phyloP scores from a whole-genome alignment of 2,888 invertebrate genomes.

The Dryococelus australis region DNA sequence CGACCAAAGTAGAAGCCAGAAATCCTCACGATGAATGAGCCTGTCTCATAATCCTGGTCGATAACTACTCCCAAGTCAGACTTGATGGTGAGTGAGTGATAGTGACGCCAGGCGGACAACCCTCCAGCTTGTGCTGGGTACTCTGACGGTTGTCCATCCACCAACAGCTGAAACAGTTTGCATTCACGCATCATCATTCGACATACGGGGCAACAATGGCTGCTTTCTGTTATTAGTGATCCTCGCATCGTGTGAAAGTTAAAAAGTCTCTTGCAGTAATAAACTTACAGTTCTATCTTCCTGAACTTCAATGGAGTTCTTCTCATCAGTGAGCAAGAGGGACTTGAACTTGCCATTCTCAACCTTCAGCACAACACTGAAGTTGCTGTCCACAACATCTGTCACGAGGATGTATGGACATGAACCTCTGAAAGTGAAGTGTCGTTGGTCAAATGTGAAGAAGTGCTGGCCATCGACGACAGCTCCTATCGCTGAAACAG shows the following conservation, averaged over 20 bases:
- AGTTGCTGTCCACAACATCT: slow-evolving; percentile 86
- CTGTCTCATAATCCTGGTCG: slow-evolving; percentile 68
- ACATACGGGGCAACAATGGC: too few species aligned
- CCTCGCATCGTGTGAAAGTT: too few species aligned
- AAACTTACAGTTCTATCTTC: slow-evolving; percentile 68
- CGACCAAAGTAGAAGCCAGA: slow-evolving; percentile 89
- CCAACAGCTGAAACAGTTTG: slow-evolving; percentile 59
- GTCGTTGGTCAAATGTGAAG: slow-evolving; percentile 87
- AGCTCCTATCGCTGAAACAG: slow-evolving; percentile 69
- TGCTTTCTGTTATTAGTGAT: too few species aligned
- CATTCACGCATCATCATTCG: background rate
- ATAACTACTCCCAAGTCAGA: slow-evolving; percentile 71
- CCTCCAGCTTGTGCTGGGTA: slow-evolving; percentile 70
- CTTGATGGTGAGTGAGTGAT: slow-evolving; percentile 63
- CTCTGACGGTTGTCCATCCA: slow-evolving; percentile 74
- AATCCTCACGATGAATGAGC: slow-evolving; percentile 55
- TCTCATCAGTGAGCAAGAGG: slow-evolving; percentile 73
- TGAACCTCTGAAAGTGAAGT: slow-evolving; percentile 78
- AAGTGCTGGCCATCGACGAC: slow-evolving; percentile 83
- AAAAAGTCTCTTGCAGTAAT: background rate
- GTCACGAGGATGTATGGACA: slow-evolving; percentile 87
- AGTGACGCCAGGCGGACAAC: slow-evolving; percentile 67
- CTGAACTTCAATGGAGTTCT: slow-evolving; percentile 69
- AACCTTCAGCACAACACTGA: slow-evolving; percentile 78
- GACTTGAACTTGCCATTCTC: slow-evolving; percentile 72